Evolutionary conservation across 2,888 invertebrate species (phyloP).

Genomic region (Leptopilina drosophilae): DNA sequence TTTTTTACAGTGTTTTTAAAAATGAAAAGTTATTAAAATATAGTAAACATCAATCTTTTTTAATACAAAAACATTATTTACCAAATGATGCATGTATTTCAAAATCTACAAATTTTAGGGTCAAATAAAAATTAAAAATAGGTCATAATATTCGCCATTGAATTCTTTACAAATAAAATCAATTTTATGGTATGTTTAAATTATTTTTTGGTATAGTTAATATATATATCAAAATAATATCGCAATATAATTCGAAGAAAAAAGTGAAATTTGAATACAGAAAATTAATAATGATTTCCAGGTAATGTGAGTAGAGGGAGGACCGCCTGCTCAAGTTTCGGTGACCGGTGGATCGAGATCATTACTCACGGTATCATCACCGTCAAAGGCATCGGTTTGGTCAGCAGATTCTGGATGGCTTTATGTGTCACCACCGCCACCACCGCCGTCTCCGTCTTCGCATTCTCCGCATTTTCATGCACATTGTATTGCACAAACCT

Average conservation of each 20-base stretch:
- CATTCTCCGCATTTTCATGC: constrained; percentile 66
- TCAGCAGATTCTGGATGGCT: constrained; percentile 69
- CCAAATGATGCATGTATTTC: no score
- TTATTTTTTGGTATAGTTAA: no score
- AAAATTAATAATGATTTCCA: constrained; percentile 54
- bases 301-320: constrained; percentile 79
- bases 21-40: no score
- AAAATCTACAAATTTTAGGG: no score
- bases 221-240: not conserved
- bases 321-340: constrained; percentile 70
- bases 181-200: no score
- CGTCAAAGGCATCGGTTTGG: constrained; percentile 64
- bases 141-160: no score
- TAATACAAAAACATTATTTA: no score
- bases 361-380: constrained; percentile 53
- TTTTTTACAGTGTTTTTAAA: no score
- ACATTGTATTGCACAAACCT: constrained; percentile 73
- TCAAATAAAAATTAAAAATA: no score
- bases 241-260: not conserved
- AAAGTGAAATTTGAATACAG: no score
- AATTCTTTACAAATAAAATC: no score
- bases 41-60: no score
- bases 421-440: constrained; percentile 65
- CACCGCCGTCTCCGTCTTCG: constrained; percentile 61
- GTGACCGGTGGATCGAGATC: constrained; percentile 62